Conservation (phyloP, 2,113 vertebrate species). For the Entomyzon cyanotis region DNA sequence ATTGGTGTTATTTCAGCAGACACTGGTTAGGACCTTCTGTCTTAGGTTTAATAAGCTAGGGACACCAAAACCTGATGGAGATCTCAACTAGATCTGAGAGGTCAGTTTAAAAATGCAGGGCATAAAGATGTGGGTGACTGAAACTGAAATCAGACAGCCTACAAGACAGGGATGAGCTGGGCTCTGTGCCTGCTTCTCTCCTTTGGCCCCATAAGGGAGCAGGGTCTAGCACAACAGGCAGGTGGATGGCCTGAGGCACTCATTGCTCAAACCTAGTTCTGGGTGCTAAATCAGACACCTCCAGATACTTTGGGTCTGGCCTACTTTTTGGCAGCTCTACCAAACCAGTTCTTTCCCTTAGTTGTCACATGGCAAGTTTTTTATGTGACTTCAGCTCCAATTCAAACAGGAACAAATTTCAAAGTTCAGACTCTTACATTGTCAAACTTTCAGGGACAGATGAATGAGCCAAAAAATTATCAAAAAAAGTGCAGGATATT, state of each 20-base stretch:
- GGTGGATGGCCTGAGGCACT: background rate
- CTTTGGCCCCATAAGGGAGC: background rate
- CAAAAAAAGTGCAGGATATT: background rate
- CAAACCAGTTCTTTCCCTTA: background rate
- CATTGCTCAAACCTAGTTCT: background rate
- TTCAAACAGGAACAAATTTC: background rate
- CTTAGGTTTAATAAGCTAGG: background rate
- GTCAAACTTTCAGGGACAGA: background rate
- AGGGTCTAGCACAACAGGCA: background rate
- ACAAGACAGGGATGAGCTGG: background rate
- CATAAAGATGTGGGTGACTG: background rate
- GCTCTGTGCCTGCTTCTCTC: background rate
- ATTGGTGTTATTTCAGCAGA: background rate
- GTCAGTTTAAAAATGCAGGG: background rate
- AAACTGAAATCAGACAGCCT: background rate
- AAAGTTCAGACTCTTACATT: background rate
- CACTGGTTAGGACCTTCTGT: background rate
- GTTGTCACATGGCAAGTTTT: background rate
- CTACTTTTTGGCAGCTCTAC: constrained; percentile 9
- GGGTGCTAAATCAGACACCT: background rate
- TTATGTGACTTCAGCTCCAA: background rate
- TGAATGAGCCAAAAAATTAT: background rate
- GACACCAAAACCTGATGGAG: background rate
- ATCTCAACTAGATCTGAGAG: background rate
- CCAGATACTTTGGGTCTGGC: background rate